phyloP scores from a whole-genome alignment of 2,888 invertebrate species.

The Erpobdella octoculata region DNA sequence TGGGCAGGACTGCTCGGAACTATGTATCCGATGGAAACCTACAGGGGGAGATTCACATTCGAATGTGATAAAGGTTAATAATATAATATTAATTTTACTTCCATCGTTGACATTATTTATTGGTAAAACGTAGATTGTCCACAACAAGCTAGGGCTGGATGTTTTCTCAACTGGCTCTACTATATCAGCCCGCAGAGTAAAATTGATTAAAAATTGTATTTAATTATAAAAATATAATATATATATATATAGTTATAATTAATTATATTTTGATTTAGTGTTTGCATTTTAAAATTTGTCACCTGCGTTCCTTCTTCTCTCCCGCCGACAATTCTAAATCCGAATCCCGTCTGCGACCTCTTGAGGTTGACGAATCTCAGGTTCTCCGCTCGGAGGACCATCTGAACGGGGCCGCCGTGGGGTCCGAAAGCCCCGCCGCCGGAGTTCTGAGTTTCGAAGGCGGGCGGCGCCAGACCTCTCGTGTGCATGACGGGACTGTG shows the following conservation, averaged over 20 bases:
- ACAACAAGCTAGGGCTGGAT: too few species aligned
- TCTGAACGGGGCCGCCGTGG: too few species aligned
- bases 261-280: neutral
- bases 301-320: slow-evolving; percentile 90
- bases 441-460: too few species aligned
- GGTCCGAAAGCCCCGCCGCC: too few species aligned
- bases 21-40: slow-evolving; percentile 21
- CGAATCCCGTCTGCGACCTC: slow-evolving; percentile 65
- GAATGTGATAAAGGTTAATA: neutral
- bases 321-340: slow-evolving; percentile 94
- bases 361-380: slow-evolving; percentile 1
- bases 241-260: neutral
- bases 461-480: too few species aligned
- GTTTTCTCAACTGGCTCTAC: too few species aligned
- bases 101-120: neutral
- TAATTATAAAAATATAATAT: neutral
- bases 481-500: slow-evolving; percentile 2
- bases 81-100: neutral
- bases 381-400: neutral
- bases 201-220: too few species aligned
- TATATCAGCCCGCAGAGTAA: too few species aligned
- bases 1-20: slow-evolving; percentile 21
- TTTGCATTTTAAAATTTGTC: neutral
- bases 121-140: too few species aligned
- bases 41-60: neutral